Evolutionary conservation across 2,888 invertebrate species (phyloP), one percentile per base, ranked within the genome.

Genomic region (Tromatobia lineatoria): DNA sequence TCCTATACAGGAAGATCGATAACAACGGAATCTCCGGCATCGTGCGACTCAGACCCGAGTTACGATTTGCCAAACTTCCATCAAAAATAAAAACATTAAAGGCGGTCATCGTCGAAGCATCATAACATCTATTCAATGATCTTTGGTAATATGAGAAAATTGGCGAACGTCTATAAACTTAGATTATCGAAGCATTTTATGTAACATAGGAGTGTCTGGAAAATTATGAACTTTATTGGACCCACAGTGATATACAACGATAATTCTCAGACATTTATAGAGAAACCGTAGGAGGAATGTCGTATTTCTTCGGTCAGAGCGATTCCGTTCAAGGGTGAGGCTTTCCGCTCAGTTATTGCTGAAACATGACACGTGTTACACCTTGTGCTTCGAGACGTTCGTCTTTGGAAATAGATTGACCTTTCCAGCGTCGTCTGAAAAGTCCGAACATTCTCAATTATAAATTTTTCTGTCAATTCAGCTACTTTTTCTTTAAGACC

Each of bases 391-490:
- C 45, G 57, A 38, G 67, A 76, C 34, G 57, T 57, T 69, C 29
- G 69, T 59, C 69, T 59, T 77, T 77, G 57, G 47, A 69, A 77
- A 77, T 69, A 77, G 69, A 42, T 59, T 77, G 77, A 77, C 57
- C 77, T 77, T 77, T 77, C 45, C 11, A 59, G 3, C 45, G 47
- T 77, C 47, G 20, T 23, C n/a, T 29, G 69, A 59, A 20, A 64
- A 15, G 7, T 38, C 23, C 23, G 38, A 38, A 42, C 13, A 23
- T 7, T 45, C 34, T 18, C 15, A 34, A 52, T 3, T 45, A 23
- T 18, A 59, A 45, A 25, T 45, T 10, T 45, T 11, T 38, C 59
- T 29, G 29, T 29, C 29, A 29, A 29, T 29, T 29, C 29, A 29
- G 29, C 29, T 4, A 29, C 29, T 29, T 29, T 29, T 29, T n/a